Percentiles rank a stretch among this genome's conserved stretches.
These are phyloP conservation scores for Hydraecia micacea DNA, from an alignment of 2,888 invertebrate genomes.

Conservation along the genomic window DNA sequence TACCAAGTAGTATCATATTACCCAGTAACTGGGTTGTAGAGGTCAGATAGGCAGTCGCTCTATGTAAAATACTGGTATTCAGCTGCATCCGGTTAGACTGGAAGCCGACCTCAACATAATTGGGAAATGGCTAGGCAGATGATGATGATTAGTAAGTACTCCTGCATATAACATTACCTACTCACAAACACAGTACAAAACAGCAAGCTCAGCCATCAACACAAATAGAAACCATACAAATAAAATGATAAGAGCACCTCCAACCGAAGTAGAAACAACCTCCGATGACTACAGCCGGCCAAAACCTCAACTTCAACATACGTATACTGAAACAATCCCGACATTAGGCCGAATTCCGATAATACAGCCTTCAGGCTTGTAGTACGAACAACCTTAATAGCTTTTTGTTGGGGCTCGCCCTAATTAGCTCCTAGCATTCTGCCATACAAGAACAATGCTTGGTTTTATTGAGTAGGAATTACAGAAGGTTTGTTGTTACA, in stretches of 20 bases:
- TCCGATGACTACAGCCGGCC: constrained; percentile 20
- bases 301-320: constrained; percentile 18
- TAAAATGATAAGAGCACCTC: constrained; percentile 16
- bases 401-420: constrained; percentile 63
- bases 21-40: too few species aligned
- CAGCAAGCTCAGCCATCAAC: not conserved
- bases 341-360: constrained; percentile 58
- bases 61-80: too few species aligned
- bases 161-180: too few species aligned
- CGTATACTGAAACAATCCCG: constrained; percentile 31
- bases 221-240: not conserved
- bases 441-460: constrained; percentile 51
- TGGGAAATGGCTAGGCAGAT: too few species aligned
- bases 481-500: constrained; percentile 33
- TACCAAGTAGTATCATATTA: too few species aligned
- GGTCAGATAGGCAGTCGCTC: too few species aligned
- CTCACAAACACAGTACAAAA: too few species aligned
- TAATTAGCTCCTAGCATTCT: constrained; percentile 64
- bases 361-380: constrained; percentile 49
- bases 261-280: constrained; percentile 10
- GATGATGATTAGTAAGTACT: too few species aligned
- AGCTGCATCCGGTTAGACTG: too few species aligned
- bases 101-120: too few species aligned
- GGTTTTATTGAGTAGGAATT: not conserved
- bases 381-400: constrained; percentile 61